These are phyloP conservation scores for Ephestia elutella DNA, from an alignment of 1,140 invertebrate species.

Conservation along the genomic window DNA sequence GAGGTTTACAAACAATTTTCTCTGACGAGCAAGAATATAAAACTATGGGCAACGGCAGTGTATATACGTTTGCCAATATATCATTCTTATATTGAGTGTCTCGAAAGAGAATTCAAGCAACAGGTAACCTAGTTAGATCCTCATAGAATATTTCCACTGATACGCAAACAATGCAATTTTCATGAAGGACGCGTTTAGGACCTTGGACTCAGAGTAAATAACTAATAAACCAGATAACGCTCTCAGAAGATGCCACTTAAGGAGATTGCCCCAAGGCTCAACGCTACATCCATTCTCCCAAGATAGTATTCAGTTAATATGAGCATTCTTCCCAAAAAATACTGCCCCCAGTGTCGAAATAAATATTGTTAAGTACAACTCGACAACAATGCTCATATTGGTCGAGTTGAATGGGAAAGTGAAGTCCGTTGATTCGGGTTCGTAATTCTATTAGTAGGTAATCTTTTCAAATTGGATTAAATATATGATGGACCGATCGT, in stretches of 20 bases:
- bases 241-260: slow-evolving; percentile 27
- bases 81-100: background rate
- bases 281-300: slow-evolving; percentile 25
- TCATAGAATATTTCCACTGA: background rate
- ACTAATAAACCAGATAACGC: slow-evolving; percentile 33
- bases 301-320: slow-evolving; percentile 32
- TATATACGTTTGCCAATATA: no score
- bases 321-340: slow-evolving; percentile 24
- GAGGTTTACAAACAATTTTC: no score
- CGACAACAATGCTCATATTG: slow-evolving; percentile 8
- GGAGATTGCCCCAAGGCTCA: slow-evolving; percentile 30
- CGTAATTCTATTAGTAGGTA: background rate
- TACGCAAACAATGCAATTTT: slow-evolving; percentile 24
- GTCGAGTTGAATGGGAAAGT: slow-evolving; percentile 9
- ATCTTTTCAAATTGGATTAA: no score
- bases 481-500: no score
- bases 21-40: no score
- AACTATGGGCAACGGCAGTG: no score
- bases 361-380: slow-evolving; percentile 39
- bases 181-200: slow-evolving; percentile 23
- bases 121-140: background rate
- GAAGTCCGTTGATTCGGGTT: slow-evolving; percentile 12
- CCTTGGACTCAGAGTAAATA: slow-evolving; percentile 30
- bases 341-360: slow-evolving; percentile 27
- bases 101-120: background rate